Base-by-base conservation (phyloP, 2,888 invertebrate genomes). In the Eristalis arbustorum region DNA sequence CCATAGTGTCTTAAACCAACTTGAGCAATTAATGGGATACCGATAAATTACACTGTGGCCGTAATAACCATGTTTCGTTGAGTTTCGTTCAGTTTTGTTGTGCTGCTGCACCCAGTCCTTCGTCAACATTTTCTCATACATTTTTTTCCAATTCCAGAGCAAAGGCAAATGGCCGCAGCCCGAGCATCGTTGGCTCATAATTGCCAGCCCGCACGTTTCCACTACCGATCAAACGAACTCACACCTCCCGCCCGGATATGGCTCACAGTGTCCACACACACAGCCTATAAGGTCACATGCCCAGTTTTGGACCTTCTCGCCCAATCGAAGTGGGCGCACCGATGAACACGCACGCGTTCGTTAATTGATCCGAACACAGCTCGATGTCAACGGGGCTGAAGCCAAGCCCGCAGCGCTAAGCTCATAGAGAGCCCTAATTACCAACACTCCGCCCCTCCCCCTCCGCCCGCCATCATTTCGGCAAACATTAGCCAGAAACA, bases 391-490 rank as follows among this genome's bases (percentile, higher is more conserved):
- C 59, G 10, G 2, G 14, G 10, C 22, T 18, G 18, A 40, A 40
- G 74, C 23, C 73, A 61, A 64, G 23, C 77, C 69, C 69, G 82
- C 59, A 81, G 81, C 71, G 66, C 59, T 69, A 66, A 84, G 62
- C 69, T 80, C 64, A 74, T 79, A 78, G 42, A 23, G 68, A 73
- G 62, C 85, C 77, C 78, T 83, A 87, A 83, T 87, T 87, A 72
- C 78, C 14, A 42, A 66, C 64, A 67, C 23, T 5, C 37, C 59
- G 22, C 40, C 71, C 22, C 22, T 5, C 22, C 63, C 18, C 40
- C 31, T 11, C 68, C 1, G 49, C 18, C 40, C 31, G 6, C 68
- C 1, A 18, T 49, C 49, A 18, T 49, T 18, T 18, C 49, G 49
- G 49, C 25, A 22, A 18, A 56, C 61, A 64, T 57, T 37, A 42